Evolutionary conservation across 2,797 vertebrate genomes (phyloP).

Genomic region (Xiphorhynchus erythropygius): DNA sequence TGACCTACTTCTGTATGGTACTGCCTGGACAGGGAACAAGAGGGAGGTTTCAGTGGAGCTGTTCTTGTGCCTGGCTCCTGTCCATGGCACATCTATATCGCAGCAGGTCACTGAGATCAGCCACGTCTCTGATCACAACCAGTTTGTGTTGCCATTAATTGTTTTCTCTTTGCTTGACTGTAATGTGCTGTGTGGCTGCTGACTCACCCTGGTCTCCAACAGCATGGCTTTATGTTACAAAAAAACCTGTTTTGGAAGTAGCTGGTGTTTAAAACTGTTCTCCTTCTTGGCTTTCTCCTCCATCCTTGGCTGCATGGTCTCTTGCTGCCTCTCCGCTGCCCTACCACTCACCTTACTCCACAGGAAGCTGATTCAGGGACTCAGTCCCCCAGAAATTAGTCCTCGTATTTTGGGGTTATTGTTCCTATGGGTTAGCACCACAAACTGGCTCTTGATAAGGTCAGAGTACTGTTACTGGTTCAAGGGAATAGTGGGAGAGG

Average conservation of each 20-base stretch:
- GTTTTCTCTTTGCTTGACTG: background rate
- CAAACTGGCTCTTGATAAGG: fast-evolving
- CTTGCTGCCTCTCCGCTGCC: background rate
- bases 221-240: background rate
- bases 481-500: background rate
- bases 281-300: background rate
- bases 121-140: background rate
- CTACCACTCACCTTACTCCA: background rate
- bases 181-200: background rate
- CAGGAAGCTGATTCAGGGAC: background rate
- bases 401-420: background rate
- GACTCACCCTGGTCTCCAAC: background rate
- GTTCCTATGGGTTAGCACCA: background rate
- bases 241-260: background rate
- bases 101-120: background rate
- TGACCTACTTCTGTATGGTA: background rate
- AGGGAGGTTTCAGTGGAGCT: background rate
- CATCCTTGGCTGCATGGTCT: background rate
- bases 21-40: background rate
- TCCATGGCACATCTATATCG: background rate
- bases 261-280: background rate
- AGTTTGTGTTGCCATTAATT: background rate
- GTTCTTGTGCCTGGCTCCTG: background rate
- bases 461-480: background rate
- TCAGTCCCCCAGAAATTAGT: background rate